Conservation (phyloP, 2,888 invertebrate genomes). For the Ectropis crepuscularia region DNA sequence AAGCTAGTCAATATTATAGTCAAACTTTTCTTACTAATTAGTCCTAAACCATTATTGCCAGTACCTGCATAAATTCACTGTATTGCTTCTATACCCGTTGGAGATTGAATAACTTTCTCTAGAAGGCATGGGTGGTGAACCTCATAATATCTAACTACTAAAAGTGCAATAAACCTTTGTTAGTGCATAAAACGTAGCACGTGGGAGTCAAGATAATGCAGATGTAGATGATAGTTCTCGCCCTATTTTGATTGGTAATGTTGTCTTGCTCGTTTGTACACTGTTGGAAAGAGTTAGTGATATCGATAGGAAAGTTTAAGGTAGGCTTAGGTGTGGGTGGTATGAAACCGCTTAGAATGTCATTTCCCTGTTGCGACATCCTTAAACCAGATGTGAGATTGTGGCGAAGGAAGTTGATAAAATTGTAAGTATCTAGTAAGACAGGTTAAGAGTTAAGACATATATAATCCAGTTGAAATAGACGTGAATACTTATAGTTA, state of each 20-base stretch:
- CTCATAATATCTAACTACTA: constrained; percentile 49
- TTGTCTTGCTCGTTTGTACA: constrained; percentile 34
- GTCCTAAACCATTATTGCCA: neutral
- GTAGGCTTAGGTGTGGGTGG: constrained; percentile 64
- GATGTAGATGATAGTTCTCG: constrained; percentile 60
- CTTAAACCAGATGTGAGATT: constrained; percentile 36
- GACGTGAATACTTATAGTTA: neutral
- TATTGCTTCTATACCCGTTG: constrained; percentile 14
- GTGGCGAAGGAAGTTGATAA: constrained; percentile 36
- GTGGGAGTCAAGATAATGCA: constrained; percentile 67
- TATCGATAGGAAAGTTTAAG: constrained; percentile 48
- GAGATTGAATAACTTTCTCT: constrained; percentile 36
- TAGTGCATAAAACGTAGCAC: constrained; percentile 57
- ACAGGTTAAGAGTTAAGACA: constrained; percentile 8
- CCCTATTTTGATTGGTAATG: constrained; percentile 52
- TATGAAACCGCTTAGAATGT: constrained; percentile 59
- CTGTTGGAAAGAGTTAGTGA: constrained; percentile 36
- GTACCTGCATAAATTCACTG: constrained; percentile 13
- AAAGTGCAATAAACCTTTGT: constrained; percentile 73
- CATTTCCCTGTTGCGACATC: constrained; percentile 68
- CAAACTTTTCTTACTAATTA: too few relatives aligned
- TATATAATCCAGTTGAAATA: constrained; percentile 11
- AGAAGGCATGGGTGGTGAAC: constrained; percentile 32
- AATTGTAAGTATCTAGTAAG: constrained; percentile 20
- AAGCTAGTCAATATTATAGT: too few relatives aligned